phyloP scores from a whole-genome alignment of 2,888 invertebrate species.

The Lottia scabra region DNA sequence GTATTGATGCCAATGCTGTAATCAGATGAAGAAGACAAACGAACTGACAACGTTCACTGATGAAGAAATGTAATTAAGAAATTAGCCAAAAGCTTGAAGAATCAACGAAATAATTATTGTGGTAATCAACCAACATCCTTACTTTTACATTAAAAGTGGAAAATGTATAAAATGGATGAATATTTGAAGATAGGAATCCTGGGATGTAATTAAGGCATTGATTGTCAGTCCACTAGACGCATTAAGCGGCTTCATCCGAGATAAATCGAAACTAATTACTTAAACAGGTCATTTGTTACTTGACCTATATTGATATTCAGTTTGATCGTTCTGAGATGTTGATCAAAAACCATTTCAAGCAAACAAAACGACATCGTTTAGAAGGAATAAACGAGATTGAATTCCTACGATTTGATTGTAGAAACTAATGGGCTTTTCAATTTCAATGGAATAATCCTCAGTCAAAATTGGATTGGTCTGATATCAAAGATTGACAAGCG shows the following conservation, averaged over 20 bases:
- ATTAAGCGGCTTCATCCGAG: not conserved
- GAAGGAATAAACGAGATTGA: not conserved
- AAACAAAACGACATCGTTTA: not conserved
- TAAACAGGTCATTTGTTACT: constrained; percentile 1
- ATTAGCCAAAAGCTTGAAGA: not conserved
- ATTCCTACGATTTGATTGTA: constrained; percentile 1
- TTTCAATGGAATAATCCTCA: not conserved
- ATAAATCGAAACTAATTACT: constrained; percentile 6
- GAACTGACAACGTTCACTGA: not conserved
- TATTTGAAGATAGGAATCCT: not conserved
- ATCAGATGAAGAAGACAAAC: not conserved
- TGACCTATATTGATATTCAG: constrained; percentile 4
- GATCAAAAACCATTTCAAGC: not conserved
- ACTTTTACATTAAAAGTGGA: not conserved
- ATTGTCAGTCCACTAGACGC: not conserved
- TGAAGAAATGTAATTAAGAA: not conserved
- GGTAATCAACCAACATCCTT: not conserved
- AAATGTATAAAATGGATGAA: not conserved
- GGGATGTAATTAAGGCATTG: constrained; percentile 4
- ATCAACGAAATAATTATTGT: not conserved
- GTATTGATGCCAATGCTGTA: not conserved
- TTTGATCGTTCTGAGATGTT: not conserved
- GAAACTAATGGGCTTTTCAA: not conserved
- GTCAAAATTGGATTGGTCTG: constrained; percentile 4
- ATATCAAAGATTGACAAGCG: constrained; percentile 1